Evolutionary conservation across 2,888 invertebrate genomes (phyloP).

Genomic region (Eupithecia subfuscata): DNA sequence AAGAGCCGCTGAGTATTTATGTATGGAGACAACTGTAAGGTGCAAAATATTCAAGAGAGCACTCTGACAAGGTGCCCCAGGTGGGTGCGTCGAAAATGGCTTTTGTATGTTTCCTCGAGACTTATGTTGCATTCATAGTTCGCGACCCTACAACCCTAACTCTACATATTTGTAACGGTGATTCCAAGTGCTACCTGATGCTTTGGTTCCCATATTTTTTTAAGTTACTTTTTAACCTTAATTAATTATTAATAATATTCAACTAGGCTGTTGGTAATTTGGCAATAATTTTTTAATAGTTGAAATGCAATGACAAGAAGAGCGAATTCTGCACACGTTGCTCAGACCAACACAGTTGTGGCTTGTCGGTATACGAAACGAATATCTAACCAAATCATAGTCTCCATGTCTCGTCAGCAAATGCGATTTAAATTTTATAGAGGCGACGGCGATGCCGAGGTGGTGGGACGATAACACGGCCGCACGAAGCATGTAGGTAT

Average conservation of each 20-base stretch:
- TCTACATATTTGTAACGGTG: slow-evolving; percentile 10
- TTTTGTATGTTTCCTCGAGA: slow-evolving; percentile 64
- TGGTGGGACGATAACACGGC: slow-evolving; percentile 54
- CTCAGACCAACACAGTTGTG: background rate
- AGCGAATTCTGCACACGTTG: background rate
- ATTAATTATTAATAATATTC: background rate
- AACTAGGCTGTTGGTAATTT: background rate
- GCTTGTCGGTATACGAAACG: slow-evolving; percentile 17
- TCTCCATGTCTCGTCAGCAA: slow-evolving; percentile 64
- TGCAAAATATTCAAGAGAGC: slow-evolving; percentile 43
- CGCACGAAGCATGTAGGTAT: slow-evolving; percentile 58
- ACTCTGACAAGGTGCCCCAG: slow-evolving; percentile 54
- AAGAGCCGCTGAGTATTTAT: slow-evolving; percentile 24
- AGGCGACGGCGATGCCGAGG: slow-evolving; percentile 68
- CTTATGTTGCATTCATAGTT: slow-evolving; percentile 51
- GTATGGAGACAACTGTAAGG: slow-evolving; percentile 39
- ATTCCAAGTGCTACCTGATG: background rate
- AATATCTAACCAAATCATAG: slow-evolving; percentile 63
- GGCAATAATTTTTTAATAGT: too few species aligned
- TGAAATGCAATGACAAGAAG: background rate
- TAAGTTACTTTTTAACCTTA: background rate
- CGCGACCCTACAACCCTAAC: slow-evolving; percentile 44
- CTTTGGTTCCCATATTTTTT: background rate
- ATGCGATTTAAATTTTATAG: slow-evolving; percentile 80
- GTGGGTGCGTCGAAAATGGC: slow-evolving; percentile 69